Evolutionary conservation across 2,888 invertebrate genomes (phyloP).

Genomic region (Steinernema hermaphroditum): DNA sequence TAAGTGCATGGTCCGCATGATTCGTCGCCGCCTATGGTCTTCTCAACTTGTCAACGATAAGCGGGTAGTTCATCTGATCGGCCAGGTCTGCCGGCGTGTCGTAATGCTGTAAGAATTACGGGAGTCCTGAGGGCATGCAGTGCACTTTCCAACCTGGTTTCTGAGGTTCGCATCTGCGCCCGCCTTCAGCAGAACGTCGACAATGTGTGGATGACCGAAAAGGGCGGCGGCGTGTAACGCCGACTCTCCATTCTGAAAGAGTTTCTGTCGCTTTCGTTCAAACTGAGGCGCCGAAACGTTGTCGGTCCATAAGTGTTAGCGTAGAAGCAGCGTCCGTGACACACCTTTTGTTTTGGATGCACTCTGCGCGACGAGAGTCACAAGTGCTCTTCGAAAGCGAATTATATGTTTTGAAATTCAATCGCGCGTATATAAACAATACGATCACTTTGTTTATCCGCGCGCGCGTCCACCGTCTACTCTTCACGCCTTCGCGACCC

Average conservation of each 20-base stretch:
- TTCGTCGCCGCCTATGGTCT: constrained; percentile 12
- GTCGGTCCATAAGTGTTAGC: neutral
- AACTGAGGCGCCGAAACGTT: neutral
- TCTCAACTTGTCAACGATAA: constrained; percentile 42
- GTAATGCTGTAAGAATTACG: constrained; percentile 41
- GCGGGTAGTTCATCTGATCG: constrained; percentile 49
- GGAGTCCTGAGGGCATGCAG: neutral
- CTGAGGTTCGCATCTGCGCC: constrained; percentile 75
- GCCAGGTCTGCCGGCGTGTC: constrained; percentile 51
- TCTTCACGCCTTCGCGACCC: neutral
- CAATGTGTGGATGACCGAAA: constrained; percentile 81
- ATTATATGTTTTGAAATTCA: constrained; percentile 27
- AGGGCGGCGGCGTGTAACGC: constrained; percentile 87
- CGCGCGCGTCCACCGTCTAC: constrained; percentile 16
- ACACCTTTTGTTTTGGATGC: too few relatives aligned
- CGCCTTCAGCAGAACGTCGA: constrained; percentile 77
- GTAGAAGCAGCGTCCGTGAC: neutral
- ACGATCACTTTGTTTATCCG: constrained; percentile 26
- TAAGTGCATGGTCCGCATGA: neutral
- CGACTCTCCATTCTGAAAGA: constrained; percentile 82
- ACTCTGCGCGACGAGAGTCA: neutral
- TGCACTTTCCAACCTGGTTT: constrained; percentile 73
- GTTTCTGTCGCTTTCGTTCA: constrained; percentile 69
- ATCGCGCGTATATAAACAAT: constrained; percentile 28
- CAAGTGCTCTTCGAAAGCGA: neutral